Conservation (phyloP, 2,888 invertebrate genomes). For the Leptodirus hochenwartii region DNA sequence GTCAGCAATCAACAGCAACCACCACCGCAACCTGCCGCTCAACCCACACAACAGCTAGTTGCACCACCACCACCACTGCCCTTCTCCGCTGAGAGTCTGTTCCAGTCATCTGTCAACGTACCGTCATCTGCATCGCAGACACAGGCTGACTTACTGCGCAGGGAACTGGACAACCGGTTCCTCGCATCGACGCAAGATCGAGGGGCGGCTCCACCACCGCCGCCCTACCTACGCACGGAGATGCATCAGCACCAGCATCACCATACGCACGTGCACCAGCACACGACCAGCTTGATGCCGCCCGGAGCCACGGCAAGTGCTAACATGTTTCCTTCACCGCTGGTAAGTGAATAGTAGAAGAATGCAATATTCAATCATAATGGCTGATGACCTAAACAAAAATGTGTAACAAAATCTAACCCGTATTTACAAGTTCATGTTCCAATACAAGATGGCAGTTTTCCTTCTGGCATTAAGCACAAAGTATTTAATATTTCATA, state of each 20-base stretch:
- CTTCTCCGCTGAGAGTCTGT: conserved; percentile 74
- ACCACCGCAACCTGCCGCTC: conserved; percentile 26
- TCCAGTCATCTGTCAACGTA: conserved; percentile 64
- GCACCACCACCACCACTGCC: conserved; percentile 49
- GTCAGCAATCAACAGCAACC: too few relatives aligned
- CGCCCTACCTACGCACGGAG: conserved; percentile 56
- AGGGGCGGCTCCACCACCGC: conserved; percentile 17
- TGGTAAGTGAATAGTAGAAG: conserved; percentile 33
- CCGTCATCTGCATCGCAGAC: conserved; percentile 19
- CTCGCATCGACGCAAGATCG: conserved; percentile 63
- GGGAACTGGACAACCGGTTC: conserved; percentile 81
- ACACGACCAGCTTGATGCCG: conserved; percentile 49
- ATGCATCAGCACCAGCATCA: conserved; percentile 90
- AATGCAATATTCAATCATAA: neutral
- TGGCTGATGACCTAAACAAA: neutral
- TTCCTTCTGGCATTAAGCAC: too few relatives aligned
- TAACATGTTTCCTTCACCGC: conserved; percentile 41
- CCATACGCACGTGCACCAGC: conserved; percentile 80
- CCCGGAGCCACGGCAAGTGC: conserved; percentile 32
- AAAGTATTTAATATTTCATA: too few relatives aligned
- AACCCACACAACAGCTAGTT: conserved; percentile 1
- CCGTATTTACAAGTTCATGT: too few relatives aligned
- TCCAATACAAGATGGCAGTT: too few relatives aligned
- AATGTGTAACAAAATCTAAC: neutral
- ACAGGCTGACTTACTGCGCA: conserved; percentile 68